These are phyloP conservation scores for Cairina moschata DNA, from an alignment of 2,113 vertebrate genomes.

Conservation along the genomic window DNA sequence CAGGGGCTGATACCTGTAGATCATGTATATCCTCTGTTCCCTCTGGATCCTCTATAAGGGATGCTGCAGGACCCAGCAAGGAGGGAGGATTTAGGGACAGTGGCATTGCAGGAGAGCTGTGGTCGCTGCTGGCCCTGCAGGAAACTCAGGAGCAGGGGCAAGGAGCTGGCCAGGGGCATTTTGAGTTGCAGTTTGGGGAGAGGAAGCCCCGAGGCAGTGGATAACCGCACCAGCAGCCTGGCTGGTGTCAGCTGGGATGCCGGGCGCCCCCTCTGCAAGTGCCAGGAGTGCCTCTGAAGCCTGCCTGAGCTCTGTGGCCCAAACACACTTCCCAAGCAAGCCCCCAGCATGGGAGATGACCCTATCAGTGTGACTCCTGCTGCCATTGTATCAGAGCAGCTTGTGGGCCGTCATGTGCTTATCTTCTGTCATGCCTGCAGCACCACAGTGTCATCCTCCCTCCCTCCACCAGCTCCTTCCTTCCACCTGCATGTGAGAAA, in stretches of 20 bases:
- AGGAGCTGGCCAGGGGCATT: neutral
- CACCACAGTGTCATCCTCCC: accelerated
- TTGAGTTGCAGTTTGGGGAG: neutral
- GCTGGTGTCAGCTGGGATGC: neutral
- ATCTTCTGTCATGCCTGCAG: neutral
- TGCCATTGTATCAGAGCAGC: neutral
- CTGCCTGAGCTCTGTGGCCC: neutral
- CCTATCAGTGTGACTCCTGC: neutral
- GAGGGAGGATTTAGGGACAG: neutral
- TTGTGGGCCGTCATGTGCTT: neutral
- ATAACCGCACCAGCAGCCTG: neutral
- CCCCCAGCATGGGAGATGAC: neutral
- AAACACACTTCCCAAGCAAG: neutral
- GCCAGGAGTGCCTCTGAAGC: neutral
- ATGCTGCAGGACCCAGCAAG: neutral
- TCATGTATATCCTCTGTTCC: neutral
- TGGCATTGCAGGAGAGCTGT: neutral
- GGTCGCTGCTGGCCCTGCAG: accelerated
- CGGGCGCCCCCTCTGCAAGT: accelerated
- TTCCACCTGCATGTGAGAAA: neutral
- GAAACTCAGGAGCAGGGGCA: neutral
- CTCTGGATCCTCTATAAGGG: neutral
- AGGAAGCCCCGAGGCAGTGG: neutral
- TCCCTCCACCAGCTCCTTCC: neutral
- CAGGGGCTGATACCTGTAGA: neutral